Base-by-base conservation (phyloP, 2,888 invertebrate genomes). In the Magallana nippona region DNA sequence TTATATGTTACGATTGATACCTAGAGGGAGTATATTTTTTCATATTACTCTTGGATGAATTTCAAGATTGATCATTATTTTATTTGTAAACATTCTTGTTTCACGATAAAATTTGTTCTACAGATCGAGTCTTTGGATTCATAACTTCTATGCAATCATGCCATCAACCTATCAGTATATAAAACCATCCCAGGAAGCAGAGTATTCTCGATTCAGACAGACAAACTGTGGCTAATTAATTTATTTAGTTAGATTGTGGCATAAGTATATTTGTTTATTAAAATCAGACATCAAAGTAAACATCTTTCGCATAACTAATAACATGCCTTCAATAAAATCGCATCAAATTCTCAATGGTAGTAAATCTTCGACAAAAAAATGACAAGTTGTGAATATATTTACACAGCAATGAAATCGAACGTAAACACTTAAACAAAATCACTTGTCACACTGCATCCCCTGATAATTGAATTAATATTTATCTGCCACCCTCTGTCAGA, bases 361-460 rank as follows among this genome's bases (percentile, higher is more conserved):
- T 71, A 71, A 71, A 71, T 71, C 13, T 63, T 19, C 71, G 71
- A 22, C 15, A 2, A 71, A 71, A 22, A 71, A 22, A 71, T 27
- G 32, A 71, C 27, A 71, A 71, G 71, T 71, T 22, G 32, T 71
- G 71, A 71, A 71, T 71, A 71, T 13, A 71, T 71, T 71, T 27
- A 71, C 71, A 71, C 17, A 27, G 19, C 19, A 71, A 44, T 44
- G 5, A 60, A 17, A 15, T n/a, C 60, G 1, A 60, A 15, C 8
- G 22, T 22, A 71, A 71, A 71, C 71, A 71, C 44, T 44, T 44
- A 5, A 11, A 71, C 11, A 71, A 10, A 15, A 44, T 19, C 27
- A 71, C 27, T 22, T 15, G 71, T 32, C 2, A 22, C 71, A 13
- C 15, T 13, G 22, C 27, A 63, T 22, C 27, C 27, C 27, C 27